Base-by-base conservation (phyloP, 2,797 vertebrate species). In the Sylvilagus floridanus region DNA sequence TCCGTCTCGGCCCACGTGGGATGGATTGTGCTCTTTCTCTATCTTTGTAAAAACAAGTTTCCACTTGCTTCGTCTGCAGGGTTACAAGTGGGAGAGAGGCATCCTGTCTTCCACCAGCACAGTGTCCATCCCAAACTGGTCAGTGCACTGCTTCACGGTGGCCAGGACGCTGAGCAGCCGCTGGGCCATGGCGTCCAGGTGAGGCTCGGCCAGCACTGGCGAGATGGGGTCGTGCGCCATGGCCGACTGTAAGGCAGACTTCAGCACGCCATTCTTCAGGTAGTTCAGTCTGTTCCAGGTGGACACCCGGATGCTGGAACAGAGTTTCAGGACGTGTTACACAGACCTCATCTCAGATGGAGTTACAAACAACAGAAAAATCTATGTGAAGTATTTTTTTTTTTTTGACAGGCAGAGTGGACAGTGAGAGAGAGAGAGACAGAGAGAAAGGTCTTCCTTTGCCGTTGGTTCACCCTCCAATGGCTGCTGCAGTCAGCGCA, bases 101-200 rank as follows among this genome's bases (percentile, higher is more conserved):
- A 99, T 99, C 97, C 99, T 99, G 98, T 99, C 99, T 97, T 99
- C 99, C 96, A 99, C 99, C 87, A 99, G 98, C 37, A 99, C 99
- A 88, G 98, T 98, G 54, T 99, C 99, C 9, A 98, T 96, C 22
- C 99, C 99, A 97, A 99, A 99, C 63, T 99, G 98, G 97, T 99
- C 99, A 69, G 99, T 99, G 97, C 99, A 99, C 98, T 99, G 99
- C 97, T 99, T 99, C 96, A 99, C 98, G 2, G 99, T 99, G 60
- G 99, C 98, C 94, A 99, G 97, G 95, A 99, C 96, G n/a, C 98
- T 98, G 37, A 98, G 98, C 30, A 99, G 99, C 77, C 99, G 98
- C 85, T 99, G 98, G 97, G 99, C 99, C 95, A 99, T 97, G 2
- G 99, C 99, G 0, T 99, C 98, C 82, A 99, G 98, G 97, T 99